These are phyloP conservation scores for Nettapus auritus DNA, from an alignment of 2,113 vertebrate genomes.

Conservation along the genomic window DNA sequence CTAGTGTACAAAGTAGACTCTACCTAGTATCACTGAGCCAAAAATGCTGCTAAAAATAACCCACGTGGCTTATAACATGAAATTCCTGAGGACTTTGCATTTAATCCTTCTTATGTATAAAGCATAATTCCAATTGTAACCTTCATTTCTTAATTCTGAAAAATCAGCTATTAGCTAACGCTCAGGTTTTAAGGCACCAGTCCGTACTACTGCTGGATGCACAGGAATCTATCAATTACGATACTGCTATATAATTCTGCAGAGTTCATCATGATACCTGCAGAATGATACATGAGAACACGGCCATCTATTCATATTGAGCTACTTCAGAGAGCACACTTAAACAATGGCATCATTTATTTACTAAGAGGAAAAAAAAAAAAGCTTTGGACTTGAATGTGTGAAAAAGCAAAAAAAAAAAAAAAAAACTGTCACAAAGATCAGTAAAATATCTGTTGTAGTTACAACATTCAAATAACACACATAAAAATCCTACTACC, in stretches of 20 bases:
- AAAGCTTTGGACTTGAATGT: background rate
- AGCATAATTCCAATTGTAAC: background rate
- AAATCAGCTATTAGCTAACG: background rate
- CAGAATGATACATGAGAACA: background rate
- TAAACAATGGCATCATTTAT: background rate
- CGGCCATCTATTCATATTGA: background rate
- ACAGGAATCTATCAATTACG: background rate
- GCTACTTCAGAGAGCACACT: background rate
- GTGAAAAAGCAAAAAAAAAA: background rate
- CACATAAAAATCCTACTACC: slow-evolving; percentile 74
- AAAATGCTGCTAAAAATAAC: background rate
- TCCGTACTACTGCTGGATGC: background rate
- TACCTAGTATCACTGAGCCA: background rate
- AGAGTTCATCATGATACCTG: background rate
- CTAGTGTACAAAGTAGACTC: background rate
- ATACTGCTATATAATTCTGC: background rate
- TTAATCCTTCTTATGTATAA: background rate
- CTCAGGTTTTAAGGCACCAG: background rate
- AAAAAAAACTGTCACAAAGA: background rate
- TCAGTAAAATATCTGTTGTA: background rate
- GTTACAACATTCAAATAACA: background rate
- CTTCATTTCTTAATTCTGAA: background rate
- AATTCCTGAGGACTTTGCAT: background rate
- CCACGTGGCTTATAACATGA: accelerated
- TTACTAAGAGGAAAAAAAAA: background rate